A percentile compares a stretch with the other conserved stretches of the same genome.
phyloP scores from a whole-genome alignment of 2,888 invertebrate genomes.

The Copidosoma aretas region DNA sequence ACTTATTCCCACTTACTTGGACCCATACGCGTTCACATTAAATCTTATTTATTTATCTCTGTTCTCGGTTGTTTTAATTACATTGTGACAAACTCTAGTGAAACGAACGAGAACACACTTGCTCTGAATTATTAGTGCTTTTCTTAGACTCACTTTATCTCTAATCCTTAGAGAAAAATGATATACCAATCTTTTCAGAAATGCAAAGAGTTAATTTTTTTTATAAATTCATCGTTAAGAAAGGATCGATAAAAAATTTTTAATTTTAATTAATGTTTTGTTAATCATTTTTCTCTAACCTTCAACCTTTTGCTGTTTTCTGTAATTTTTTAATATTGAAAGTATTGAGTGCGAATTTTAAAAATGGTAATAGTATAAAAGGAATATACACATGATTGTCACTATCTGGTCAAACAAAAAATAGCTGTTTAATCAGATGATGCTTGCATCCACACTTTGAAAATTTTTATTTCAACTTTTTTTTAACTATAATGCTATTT shows the following conservation, averaged over 20 bases:
- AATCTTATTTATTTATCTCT: background rate
- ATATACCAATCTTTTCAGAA: conserved; percentile 8
- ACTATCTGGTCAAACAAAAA: background rate
- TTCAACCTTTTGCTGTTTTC: background rate
- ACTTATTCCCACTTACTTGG: conserved; percentile 55
- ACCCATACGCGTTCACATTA: conserved; percentile 58
- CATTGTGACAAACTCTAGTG: background rate
- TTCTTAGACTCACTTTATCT: conserved; percentile 13
- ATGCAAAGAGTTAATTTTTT: background rate
- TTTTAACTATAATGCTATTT: conserved; percentile 37
- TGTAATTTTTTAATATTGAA: background rate
- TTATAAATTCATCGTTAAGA: too few species aligned
- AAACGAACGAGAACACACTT: conserved; percentile 13
- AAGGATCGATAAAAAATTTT: too few species aligned
- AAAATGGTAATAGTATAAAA: background rate
- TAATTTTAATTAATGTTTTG: too few species aligned
- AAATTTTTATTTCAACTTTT: background rate
- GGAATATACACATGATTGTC: background rate
- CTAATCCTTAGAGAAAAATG: conserved; percentile 1
- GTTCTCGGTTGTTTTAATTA: conserved; percentile 11
- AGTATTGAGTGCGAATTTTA: background rate
- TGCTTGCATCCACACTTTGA: background rate
- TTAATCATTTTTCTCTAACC: too few species aligned
- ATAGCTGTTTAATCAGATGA: background rate
- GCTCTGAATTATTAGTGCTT: conserved; percentile 16